Conservation (phyloP, 1,140 invertebrate species). For the Berghia stephanieae region DNA sequence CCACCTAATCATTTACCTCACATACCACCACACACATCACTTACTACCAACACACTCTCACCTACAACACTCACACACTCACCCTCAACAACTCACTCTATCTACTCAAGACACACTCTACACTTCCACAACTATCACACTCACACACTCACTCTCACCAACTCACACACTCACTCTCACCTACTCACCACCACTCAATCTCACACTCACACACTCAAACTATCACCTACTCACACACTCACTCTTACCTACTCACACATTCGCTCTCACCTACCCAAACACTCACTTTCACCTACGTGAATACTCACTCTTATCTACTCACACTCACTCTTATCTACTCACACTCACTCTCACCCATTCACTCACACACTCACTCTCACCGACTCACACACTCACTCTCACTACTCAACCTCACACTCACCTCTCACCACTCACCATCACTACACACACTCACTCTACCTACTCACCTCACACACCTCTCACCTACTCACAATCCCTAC, state of each 20-base stretch:
- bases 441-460: not conserved
- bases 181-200: not conserved
- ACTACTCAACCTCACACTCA: too few species aligned
- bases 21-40: too few species aligned
- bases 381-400: too few species aligned
- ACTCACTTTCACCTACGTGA: not conserved
- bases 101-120: not conserved
- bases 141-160: too few species aligned
- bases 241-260: not conserved
- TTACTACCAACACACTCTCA: too few species aligned
- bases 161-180: not conserved
- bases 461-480: too few species aligned
- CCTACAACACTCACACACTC: too few species aligned
- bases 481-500: too few species aligned
- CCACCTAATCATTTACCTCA: too few species aligned
- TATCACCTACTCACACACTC: constrained; percentile 11
- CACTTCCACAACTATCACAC: not conserved
- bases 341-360: too few species aligned
- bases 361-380: too few species aligned
- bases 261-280: not conserved
- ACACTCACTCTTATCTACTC: not conserved
- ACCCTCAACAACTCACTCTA: not conserved
- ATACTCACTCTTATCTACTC: not conserved
- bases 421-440: too few species aligned
- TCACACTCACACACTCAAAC: not conserved